Evolutionary conservation across 2,797 vertebrate species (phyloP).

Genomic region (Sebastes trivittatus): DNA sequence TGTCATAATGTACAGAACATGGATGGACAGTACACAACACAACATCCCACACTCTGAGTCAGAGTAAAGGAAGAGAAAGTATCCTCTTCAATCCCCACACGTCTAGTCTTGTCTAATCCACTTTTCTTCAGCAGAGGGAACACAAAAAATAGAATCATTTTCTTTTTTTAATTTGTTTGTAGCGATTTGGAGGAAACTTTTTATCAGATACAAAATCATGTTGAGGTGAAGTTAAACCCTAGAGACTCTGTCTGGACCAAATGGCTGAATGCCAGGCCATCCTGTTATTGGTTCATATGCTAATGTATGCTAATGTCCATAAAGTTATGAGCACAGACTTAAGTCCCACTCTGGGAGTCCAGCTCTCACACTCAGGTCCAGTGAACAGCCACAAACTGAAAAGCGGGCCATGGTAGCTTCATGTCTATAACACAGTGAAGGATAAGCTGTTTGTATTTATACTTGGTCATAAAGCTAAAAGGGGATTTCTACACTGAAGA

Average conservation of each 20-base stretch:
- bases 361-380: not conserved
- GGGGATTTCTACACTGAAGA: not conserved
- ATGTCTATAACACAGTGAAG: not conserved
- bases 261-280: slow-evolving; percentile 14
- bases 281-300: slow-evolving; percentile 23
- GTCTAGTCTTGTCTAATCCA: not conserved
- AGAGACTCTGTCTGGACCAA: not conserved
- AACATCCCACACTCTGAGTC: not conserved
- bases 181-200: not conserved
- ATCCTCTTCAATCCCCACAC: not conserved
- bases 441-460: not conserved
- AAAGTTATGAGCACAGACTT: slow-evolving; percentile 27
- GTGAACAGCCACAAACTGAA: not conserved
- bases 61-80: not conserved
- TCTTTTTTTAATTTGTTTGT: not conserved
- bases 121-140: not conserved
- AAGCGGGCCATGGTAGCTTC: not conserved
- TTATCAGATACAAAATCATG: not conserved
- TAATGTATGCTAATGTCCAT: slow-evolving; percentile 21
- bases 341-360: not conserved
- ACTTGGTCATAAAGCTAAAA: not conserved
- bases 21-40: not conserved
- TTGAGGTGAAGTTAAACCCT: not conserved
- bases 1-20: not conserved
- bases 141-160: not conserved